Evolutionary conservation across 2,888 invertebrate genomes (phyloP), one percentile per base, ranked within the genome.

Genomic region (Macroteleia sp.): DNA sequence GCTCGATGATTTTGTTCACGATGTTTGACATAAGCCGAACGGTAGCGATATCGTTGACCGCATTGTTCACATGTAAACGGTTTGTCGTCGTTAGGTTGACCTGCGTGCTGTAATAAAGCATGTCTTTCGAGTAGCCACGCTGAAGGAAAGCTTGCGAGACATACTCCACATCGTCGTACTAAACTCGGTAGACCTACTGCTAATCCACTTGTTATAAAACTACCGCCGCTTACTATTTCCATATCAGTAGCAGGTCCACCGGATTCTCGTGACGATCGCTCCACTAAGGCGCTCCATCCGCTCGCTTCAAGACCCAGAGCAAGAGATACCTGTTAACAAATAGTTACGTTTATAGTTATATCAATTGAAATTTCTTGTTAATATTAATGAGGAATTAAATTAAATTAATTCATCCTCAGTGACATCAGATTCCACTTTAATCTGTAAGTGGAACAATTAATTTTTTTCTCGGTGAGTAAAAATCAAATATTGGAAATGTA

Each of bases 1-100:
- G 97, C 97, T 16, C 97, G 94, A 88, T 97, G 97, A 89, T 97
- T 97, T 89, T 97, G 97, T 89, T 97, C 97, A 57, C 97, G 94
- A 89, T 97, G 97, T 88, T 95, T 95, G 48, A 95, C 95, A 90
- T 95, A 95, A 30, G 97, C 97, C 36, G 97, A 97, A 73, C 97
- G 94, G 91, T 97, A 97, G 82, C 96, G 94, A 92, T 97, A 97
- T 87, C 96, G 96, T 88, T 97, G 97, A n/a, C n/a, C n/a, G n/a
- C n/a, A n/a, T n/a, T n/a, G n/a, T n/a, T n/a, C n/a, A n/a, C n/a
- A n/a, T n/a, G n/a, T n/a, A n/a, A n/a, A n/a, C n/a, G n/a, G n/a
- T n/a, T n/a, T n/a, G n/a, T n/a, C n/a, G n/a, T n/a, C n/a, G n/a
- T n/a, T n/a, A n/a, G n/a, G n/a, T n/a, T n/a, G n/a, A n/a, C n/a